Percentiles rank a stretch among this genome's conserved stretches.
These are phyloP conservation scores for Taeniopygia guttata DNA, from an alignment of 2,797 vertebrate genomes.

Conservation along the genomic window DNA sequence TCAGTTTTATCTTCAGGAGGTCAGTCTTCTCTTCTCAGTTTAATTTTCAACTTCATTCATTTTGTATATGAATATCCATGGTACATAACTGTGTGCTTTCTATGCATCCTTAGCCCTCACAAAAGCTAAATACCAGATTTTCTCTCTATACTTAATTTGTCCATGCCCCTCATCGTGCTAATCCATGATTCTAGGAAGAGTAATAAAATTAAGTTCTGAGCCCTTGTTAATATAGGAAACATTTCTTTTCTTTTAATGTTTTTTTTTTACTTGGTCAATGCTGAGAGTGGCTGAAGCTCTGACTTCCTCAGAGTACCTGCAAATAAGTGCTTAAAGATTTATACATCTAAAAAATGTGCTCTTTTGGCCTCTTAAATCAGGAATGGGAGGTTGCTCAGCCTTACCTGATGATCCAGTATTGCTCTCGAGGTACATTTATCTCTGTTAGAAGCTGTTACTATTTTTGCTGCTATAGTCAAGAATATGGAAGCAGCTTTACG, in stretches of 20 bases:
- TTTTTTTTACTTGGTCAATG: not conserved
- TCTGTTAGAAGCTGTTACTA: not conserved
- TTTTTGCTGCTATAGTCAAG: not conserved
- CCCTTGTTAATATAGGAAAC: not conserved
- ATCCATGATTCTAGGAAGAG: not conserved
- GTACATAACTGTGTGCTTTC: not conserved
- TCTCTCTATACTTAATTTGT: not conserved
- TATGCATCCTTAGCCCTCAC: not conserved
- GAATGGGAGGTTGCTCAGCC: not conserved
- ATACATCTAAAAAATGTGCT: not conserved
- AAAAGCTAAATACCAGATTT: not conserved
- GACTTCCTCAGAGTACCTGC: not conserved
- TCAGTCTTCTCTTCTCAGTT: not conserved
- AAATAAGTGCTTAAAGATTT: not conserved
- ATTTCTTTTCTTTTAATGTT: not conserved
- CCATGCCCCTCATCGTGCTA: not conserved
- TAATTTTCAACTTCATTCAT: not conserved
- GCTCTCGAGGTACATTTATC: not conserved
- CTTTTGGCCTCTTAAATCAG: not conserved
- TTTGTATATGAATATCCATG: not conserved
- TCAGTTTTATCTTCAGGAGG: not conserved
- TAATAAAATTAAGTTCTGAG: not conserved
- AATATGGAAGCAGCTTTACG: not conserved
- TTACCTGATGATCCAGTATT: not conserved
- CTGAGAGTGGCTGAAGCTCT: not conserved